Evolutionary conservation across 2,797 vertebrate species (phyloP).

Genomic region (Chelon labrosus): DNA sequence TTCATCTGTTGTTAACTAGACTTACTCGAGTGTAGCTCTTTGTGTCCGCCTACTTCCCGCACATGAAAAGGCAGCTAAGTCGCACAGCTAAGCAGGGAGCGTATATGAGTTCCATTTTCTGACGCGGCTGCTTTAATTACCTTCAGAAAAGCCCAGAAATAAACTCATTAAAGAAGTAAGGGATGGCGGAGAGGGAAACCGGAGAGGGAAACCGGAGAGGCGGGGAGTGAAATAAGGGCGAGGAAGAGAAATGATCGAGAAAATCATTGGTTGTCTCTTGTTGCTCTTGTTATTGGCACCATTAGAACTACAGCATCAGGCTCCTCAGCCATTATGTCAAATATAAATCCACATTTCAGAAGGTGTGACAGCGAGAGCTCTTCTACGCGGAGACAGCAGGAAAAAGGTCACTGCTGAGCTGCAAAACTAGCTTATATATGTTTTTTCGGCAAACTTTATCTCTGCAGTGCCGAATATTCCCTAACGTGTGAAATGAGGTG

Average conservation of each 20-base stretch:
- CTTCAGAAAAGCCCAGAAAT: constrained; percentile 36
- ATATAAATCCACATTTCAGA: constrained; percentile 54
- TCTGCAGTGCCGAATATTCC: background rate
- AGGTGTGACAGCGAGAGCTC: constrained; percentile 46
- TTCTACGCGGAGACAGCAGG: constrained; percentile 16
- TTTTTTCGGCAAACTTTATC: constrained; percentile 7
- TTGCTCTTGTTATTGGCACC: constrained; percentile 9
- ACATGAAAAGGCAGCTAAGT: constrained; percentile 40
- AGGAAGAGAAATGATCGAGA: constrained; percentile 4
- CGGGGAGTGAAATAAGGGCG: background rate
- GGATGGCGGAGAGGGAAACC: background rate
- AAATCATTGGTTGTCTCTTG: constrained; percentile 10
- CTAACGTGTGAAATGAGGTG: background rate
- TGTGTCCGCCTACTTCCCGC: constrained; percentile 48
- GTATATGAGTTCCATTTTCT: constrained; percentile 19
- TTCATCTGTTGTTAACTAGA: constrained; percentile 58
- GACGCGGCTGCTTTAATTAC: constrained; percentile 50
- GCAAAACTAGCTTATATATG: constrained; percentile 1
- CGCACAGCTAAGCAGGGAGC: constrained; percentile 28
- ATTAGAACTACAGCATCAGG: constrained; percentile 46
- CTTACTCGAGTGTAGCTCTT: constrained; percentile 54
- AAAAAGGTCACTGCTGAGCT: constrained; percentile 24
- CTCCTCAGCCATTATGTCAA: constrained; percentile 50
- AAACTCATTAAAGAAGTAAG: constrained; percentile 29
- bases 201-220: background rate